phyloP scores from a whole-genome alignment of 2,113 vertebrate species.

The Madoqua kirkii region DNA sequence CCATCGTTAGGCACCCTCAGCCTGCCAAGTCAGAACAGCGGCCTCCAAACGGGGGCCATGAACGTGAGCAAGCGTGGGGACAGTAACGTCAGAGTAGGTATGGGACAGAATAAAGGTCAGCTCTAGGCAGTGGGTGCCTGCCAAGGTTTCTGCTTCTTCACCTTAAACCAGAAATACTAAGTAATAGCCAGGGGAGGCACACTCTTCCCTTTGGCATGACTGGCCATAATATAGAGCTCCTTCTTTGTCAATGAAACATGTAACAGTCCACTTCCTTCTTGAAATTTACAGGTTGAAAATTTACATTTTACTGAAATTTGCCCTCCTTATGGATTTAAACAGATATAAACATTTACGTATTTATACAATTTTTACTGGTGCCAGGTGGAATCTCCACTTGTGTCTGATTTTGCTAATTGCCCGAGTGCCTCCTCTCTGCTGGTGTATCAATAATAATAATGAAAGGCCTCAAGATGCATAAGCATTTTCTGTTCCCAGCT shows the following conservation, averaged over 20 bases:
- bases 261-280: conserved; percentile 1
- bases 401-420: conserved; percentile 70
- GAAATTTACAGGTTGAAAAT: conserved; percentile 29
- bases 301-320: neutral
- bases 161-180: neutral
- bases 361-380: conserved; percentile 42
- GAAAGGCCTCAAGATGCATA: conserved; percentile 55
- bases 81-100: neutral
- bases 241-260: neutral
- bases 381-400: conserved; percentile 35
- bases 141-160: neutral
- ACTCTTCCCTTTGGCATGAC: neutral
- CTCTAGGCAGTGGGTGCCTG: neutral
- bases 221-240: neutral
- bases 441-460: conserved; percentile 74
- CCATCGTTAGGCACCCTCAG: neutral
- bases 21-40: neutral
- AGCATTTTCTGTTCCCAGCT: conserved; percentile 85
- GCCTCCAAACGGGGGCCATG: neutral
- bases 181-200: neutral
- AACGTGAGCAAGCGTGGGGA: neutral
- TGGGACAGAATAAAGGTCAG: neutral
- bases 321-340: conserved; percentile 58
- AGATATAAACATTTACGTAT: neutral
- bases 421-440: conserved; percentile 56